Percentiles rank a stretch among this genome's conserved stretches.
Conservation (phyloP, 2,888 invertebrate genomes). For the Lysandra bellargus region DNA sequence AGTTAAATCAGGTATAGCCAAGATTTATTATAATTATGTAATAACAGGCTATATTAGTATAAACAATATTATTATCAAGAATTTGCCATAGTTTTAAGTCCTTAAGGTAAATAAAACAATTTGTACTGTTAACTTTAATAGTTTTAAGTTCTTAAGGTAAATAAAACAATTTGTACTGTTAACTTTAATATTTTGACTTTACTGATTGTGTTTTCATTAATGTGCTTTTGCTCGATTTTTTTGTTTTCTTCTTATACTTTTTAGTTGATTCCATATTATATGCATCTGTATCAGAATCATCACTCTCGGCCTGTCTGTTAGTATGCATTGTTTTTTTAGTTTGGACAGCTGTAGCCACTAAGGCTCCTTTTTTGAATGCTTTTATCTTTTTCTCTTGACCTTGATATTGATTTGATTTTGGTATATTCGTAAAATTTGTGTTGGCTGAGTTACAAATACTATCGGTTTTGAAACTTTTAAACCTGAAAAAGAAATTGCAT, state of each 20-base stretch:
- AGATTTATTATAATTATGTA: too few species aligned
- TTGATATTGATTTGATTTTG: constrained; percentile 55
- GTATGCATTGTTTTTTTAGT: constrained; percentile 60
- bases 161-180: not conserved
- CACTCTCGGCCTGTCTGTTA: constrained; percentile 50
- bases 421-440: constrained; percentile 72
- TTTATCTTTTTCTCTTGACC: constrained; percentile 57
- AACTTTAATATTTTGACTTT: constrained; percentile 56
- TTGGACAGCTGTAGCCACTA: constrained; percentile 81
- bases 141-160: too few species aligned
- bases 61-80: too few species aligned
- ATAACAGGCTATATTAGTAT: too few species aligned
- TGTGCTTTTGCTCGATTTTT: constrained; percentile 55
- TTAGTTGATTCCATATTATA: constrained; percentile 63
- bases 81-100: too few species aligned
- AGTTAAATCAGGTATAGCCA: too few species aligned
- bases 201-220: constrained; percentile 52
- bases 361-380: constrained; percentile 80
- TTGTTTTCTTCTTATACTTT: constrained; percentile 73
- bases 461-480: constrained; percentile 69
- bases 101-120: not conserved
- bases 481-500: constrained; percentile 53
- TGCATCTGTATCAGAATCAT: constrained; percentile 72
- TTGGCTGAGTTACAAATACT: constrained; percentile 60
- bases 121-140: constrained; percentile 42